phyloP scores from a whole-genome alignment of 2,797 vertebrate species.

The Neosilurus hyrtlii region DNA sequence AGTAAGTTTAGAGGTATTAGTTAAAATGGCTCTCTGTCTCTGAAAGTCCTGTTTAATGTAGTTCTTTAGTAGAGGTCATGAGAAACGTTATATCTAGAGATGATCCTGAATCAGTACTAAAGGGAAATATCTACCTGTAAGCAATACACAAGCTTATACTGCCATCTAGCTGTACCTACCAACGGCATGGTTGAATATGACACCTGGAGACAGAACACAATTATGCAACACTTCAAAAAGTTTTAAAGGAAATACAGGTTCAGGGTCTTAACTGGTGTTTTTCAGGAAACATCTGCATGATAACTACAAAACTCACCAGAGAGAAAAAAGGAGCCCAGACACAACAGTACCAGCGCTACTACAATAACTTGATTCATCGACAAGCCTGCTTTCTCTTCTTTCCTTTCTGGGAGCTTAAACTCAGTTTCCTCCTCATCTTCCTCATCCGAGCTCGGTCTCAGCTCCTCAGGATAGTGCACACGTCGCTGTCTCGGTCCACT shows the following conservation, averaged over 20 bases:
- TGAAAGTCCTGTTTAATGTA: not conserved
- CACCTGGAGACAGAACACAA: conserved; percentile 65
- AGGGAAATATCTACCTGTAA: conserved; percentile 30
- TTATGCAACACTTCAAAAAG: conserved; percentile 50
- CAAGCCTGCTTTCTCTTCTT: conserved; percentile 67
- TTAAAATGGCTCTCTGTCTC: conserved; percentile 31
- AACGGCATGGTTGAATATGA: conserved; percentile 62
- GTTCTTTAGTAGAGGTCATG: not conserved
- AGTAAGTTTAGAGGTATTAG: not conserved
- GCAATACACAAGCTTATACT: conserved; percentile 56
- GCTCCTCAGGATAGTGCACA: conserved; percentile 55
- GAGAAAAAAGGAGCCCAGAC: conserved; percentile 76
- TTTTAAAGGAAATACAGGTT: not conserved
- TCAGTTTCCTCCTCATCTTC: conserved; percentile 73
- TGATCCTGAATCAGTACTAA: conserved; percentile 3
- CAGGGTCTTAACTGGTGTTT: not conserved
- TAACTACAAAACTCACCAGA: conserved; percentile 66
- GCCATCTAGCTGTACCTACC: conserved; percentile 65
- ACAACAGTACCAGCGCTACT: conserved; percentile 71
- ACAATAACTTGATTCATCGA: conserved; percentile 73
- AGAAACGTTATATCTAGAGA: not conserved
- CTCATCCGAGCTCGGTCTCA: conserved; percentile 68
- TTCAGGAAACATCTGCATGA: not conserved
- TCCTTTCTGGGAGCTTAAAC: conserved; percentile 64
- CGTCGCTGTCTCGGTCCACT: conserved; percentile 69